These are phyloP conservation scores for Eumaeus atala DNA, from an alignment of 1,140 invertebrate genomes.

Conservation along the genomic window DNA sequence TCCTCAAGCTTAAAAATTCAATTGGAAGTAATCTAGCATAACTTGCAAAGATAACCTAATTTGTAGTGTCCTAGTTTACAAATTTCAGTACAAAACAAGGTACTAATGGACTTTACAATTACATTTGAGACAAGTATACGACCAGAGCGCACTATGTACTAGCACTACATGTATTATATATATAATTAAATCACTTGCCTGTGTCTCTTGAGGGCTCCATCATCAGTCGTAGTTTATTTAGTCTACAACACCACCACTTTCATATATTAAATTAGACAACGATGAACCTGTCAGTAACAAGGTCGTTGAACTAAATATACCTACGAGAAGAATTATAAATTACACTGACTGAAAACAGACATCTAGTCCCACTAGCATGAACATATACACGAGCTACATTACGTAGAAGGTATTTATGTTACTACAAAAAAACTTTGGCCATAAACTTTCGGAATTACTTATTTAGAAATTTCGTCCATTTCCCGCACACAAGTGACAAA, in stretches of 20 bases:
- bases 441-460: slow-evolving; percentile 7
- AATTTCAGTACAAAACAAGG: too few species aligned
- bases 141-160: too few species aligned
- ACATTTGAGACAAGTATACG: too few species aligned
- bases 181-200: slow-evolving; percentile 42
- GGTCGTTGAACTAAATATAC: slow-evolving; percentile 74
- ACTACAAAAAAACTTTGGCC: neutral
- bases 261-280: slow-evolving; percentile 66
- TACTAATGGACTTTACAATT: too few species aligned
- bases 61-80: too few species aligned
- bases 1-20: too few species aligned
- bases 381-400: neutral
- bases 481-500: slow-evolving; percentile 48
- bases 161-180: too few species aligned
- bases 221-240: slow-evolving; percentile 46
- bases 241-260: slow-evolving; percentile 63
- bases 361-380: neutral
- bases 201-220: slow-evolving; percentile 69
- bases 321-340: slow-evolving; percentile 32
- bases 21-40: too few species aligned
- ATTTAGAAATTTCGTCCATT: slow-evolving; percentile 12
- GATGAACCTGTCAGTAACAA: slow-evolving; percentile 74
- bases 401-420: neutral
- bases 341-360: slow-evolving; percentile 6
- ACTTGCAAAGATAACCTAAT: too few species aligned